Conservation (phyloP, 2,888 invertebrate genomes). For the Notocelia uddmanniana region DNA sequence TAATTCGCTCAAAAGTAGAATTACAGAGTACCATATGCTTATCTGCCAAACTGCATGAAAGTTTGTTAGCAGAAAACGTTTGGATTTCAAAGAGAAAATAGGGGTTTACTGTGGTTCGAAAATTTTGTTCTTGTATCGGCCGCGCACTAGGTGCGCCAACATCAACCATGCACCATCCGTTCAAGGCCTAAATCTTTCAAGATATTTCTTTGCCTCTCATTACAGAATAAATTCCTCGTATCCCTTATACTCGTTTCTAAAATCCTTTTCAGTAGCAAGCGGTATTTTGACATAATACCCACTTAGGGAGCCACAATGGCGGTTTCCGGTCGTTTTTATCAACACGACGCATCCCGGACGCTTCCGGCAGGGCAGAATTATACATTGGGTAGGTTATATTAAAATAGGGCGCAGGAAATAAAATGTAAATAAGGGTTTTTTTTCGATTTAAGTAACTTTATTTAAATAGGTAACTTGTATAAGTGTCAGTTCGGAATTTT, state of each 20-base stretch:
- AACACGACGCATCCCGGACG: slow-evolving; percentile 14
- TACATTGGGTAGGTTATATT: slow-evolving; percentile 7
- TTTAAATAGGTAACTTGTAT: too few species aligned
- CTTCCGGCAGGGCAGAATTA: slow-evolving; percentile 28
- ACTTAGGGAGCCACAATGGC: slow-evolving; percentile 29
- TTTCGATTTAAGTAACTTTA: slow-evolving; percentile 7
- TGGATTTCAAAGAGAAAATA: too few species aligned
- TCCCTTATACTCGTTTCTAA: not conserved
- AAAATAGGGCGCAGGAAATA: slow-evolving; percentile 21
- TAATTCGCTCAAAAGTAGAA: too few species aligned
- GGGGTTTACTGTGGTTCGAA: too few species aligned
- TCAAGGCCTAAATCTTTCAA: not conserved
- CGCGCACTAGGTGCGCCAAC: too few species aligned
- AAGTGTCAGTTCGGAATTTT: not conserved
- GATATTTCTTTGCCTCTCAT: not conserved
- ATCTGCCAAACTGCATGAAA: too few species aligned
- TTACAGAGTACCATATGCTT: too few species aligned
- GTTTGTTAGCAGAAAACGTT: too few species aligned
- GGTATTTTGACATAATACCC: slow-evolving; percentile 39
- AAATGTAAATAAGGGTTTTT: slow-evolving; percentile 23
- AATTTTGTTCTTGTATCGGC: too few species aligned
- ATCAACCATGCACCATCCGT: not conserved
- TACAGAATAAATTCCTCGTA: not conserved
- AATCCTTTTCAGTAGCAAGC: slow-evolving; percentile 18
- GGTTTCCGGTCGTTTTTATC: slow-evolving; percentile 37